Base-by-base conservation (phyloP, 92 coral and sea anemone genomes). In the Bergia puertoricense region DNA sequence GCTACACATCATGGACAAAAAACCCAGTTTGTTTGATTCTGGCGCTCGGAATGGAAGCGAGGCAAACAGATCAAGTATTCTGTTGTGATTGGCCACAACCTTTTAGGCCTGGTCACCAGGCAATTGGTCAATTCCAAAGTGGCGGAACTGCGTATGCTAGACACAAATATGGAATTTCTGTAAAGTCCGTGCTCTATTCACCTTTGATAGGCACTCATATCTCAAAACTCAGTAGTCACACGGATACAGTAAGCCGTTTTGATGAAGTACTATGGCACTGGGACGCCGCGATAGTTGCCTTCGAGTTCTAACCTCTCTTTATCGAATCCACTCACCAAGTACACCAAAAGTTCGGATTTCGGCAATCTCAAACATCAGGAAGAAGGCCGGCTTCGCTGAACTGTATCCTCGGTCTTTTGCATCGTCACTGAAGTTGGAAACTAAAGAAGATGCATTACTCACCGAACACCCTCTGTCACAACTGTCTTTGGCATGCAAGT, bases 21-120 rank as follows among this genome's bases (percentile, higher is more conserved):
- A 8, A 4, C 54, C 4, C 14, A 30, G 43, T 23, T 23, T n/a
- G 76, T 84, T 72, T 39, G 67, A 84, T 48, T 84, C 68, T 69
- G 87, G 87, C 87, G 87, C 86, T 43, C 37, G n/a, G 4, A 14
- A 79, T 74, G 77, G 77, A 73, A 73, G 77, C 77, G 77, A 81
- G 72, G 85, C 38, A 6, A 8, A 5, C 16, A 20, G 42, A 16
- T 48, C 30, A 39, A 81, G 85, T 62, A 30, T 38, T 43, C 7
- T 39, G 42, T 37, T 40, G 57, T 81, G 74, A 57, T 39, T 57
- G 85, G 85, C 74, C 46, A 38, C 18, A 40, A 39, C 86, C 40
- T 43, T 20, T 10, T 42, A 71, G 78, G 87, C 78, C 87, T 45
- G 79, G 87, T 84, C 23, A 18, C 87, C 68, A 37, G 4, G 36